Conservation (phyloP, 1,140 invertebrate genomes). For the Drosophila subobscura region DNA sequence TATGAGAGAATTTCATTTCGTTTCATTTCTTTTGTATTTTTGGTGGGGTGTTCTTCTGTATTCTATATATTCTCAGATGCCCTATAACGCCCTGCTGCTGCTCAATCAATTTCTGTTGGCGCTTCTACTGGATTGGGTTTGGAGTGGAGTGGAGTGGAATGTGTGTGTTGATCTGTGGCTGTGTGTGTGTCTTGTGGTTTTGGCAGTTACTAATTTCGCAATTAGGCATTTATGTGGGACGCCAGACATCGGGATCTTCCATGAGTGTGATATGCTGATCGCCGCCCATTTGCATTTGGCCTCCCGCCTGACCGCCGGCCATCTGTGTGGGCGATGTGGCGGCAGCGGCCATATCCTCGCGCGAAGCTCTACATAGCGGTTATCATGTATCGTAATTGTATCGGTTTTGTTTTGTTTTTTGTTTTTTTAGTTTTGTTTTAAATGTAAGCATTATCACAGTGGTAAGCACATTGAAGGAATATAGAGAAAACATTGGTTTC, state of each 20-base stretch:
- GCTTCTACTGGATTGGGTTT: conserved; percentile 42
- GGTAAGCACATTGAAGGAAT: conserved; percentile 45
- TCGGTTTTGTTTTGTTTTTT: conserved; percentile 17
- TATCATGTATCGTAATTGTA: not conserved
- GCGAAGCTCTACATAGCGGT: conserved; percentile 87
- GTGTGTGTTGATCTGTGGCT: conserved; percentile 33
- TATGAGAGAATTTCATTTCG: conserved; percentile 64
- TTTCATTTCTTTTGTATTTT: conserved; percentile 60
- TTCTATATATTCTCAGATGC: conserved; percentile 42
- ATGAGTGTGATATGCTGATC: conserved; percentile 91
- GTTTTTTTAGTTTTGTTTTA: conserved; percentile 20
- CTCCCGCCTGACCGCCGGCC: conserved; percentile 85
- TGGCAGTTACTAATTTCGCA: conserved; percentile 66
- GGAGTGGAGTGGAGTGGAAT: conserved; percentile 31
- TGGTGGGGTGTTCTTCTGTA: conserved; percentile 74
- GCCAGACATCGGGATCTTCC: conserved; percentile 95
- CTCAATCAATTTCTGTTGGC: conserved; percentile 26
- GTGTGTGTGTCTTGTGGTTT: conserved; percentile 40
- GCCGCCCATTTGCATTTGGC: conserved; percentile 86
- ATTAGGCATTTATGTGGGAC: conserved; percentile 89
- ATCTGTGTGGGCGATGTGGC: conserved; percentile 87
- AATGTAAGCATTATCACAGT: conserved; percentile 44
- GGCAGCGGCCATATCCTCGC: conserved; percentile 92
- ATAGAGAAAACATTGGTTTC: conserved; percentile 50
- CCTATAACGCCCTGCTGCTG: conserved; percentile 32